phyloP scores from a whole-genome alignment of 2,797 vertebrate species.

The Gambusia yucatana region DNA sequence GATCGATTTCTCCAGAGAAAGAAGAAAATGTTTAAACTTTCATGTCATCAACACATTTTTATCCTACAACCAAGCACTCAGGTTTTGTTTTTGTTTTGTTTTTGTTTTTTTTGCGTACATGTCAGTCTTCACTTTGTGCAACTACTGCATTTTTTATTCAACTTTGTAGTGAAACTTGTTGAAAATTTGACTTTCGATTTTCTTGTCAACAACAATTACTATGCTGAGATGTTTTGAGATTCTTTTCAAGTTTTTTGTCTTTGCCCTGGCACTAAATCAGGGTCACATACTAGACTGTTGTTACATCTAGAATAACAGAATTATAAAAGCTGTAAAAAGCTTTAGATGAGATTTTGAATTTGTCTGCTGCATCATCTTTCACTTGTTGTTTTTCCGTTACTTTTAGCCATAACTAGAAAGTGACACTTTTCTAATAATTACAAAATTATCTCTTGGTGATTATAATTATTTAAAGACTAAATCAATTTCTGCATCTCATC shows the following conservation, averaged over 20 bases:
- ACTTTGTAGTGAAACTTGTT: constrained; percentile 53
- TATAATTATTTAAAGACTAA: background rate
- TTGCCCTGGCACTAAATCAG: background rate
- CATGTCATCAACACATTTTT: constrained; percentile 13
- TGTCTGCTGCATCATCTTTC: background rate
- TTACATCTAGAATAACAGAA: background rate
- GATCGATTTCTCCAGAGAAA: background rate
- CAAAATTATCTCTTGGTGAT: background rate
- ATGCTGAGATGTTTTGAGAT: constrained; percentile 50
- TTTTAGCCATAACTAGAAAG: background rate
- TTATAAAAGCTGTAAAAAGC: background rate
- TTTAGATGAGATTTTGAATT: background rate
- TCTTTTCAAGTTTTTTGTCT: background rate
- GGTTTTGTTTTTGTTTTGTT: background rate
- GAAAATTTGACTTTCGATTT: constrained; percentile 16
- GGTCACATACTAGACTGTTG: background rate
- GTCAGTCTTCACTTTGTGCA: constrained; percentile 28
- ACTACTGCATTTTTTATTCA: constrained; percentile 64
- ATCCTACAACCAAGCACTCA: constrained; percentile 15
- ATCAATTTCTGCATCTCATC: background rate
- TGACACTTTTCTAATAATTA: background rate
- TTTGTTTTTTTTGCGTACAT: constrained; percentile 14
- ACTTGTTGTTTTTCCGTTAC: background rate
- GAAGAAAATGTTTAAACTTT: background rate
- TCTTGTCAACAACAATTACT: constrained; percentile 20